Evolutionary conservation across 2,797 vertebrate species (phyloP).

Genomic region (Cheirogaleus major): DNA sequence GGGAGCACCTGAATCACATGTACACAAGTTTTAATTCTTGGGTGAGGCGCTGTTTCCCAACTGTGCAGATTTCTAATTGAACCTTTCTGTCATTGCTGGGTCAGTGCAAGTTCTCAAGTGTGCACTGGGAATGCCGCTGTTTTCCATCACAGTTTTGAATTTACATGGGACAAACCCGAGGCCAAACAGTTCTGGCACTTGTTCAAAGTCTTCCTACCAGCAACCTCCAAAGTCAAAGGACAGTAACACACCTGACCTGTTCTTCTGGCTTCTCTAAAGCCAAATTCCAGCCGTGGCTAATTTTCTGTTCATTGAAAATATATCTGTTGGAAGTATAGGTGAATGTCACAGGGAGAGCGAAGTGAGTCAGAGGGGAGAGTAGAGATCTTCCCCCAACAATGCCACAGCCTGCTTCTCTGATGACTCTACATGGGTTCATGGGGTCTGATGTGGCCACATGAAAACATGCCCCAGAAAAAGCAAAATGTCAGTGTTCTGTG

Average conservation of each 20-base stretch:
- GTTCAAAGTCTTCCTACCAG: conserved; percentile 64
- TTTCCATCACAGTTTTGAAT: conserved; percentile 72
- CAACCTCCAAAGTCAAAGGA: conserved; percentile 74
- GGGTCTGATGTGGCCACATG: conserved; percentile 63
- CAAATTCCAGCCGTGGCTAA: conserved; percentile 46
- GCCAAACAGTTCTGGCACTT: conserved; percentile 80
- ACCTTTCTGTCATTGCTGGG: background rate
- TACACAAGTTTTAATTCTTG: background rate
- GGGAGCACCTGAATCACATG: background rate
- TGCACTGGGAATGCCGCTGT: background rate
- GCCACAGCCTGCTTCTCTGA: conserved; percentile 14
- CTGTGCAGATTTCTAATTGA: background rate
- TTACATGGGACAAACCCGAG: conserved; percentile 75
- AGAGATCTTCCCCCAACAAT: background rate
- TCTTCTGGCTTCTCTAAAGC: conserved; percentile 83
- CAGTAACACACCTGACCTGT: conserved; percentile 86
- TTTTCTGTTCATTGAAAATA: conserved; percentile 68
- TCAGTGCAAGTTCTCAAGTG: background rate
- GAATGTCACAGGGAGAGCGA: background rate
- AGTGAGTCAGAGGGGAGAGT: background rate
- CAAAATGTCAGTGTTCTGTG: conserved; percentile 66
- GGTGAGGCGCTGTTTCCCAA: background rate
- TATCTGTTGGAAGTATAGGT: background rate
- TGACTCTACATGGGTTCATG: conserved; percentile 38
- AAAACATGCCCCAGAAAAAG: conserved; percentile 74